Evolutionary conservation across 2,888 invertebrate genomes (phyloP), one percentile per base, ranked within the genome.

Genomic region (Rhopalosiphum nymphaeae): DNA sequence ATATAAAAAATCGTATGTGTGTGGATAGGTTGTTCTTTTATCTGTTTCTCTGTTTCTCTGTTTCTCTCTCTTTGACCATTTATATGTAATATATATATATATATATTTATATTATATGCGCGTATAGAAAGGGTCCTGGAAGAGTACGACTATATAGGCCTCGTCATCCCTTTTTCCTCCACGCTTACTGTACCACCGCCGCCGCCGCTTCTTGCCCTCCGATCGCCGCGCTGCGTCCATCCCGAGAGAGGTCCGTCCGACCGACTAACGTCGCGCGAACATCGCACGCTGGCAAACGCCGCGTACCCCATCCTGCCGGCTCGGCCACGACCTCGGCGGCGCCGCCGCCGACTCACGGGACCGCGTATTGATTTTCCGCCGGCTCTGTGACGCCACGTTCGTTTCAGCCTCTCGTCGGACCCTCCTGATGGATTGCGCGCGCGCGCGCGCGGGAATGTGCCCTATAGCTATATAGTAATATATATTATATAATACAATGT

Each of bases 371-470:
- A 78, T 78, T 78, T 78, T 78, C 78, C 78, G 36, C 36, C 78
- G 9, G 78, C 67, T 67, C 67, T 67, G 67, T 36, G 36, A 57
- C 57, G 57, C 57, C 57, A 78, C 78, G 78, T 21, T 36, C 78
- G 36, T 78, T 36, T 53, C 78, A 78, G 78, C 78, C 78, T 36
- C 78, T 78, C 78, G 78, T 78, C 21, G 78, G 78, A 78, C 78
- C 78, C 78, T 78, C 78, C 78, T 78, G 78, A 78, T 78, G 78
- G 78, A 78, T 78, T 78, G 67, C 36, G 67, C 67, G 67, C 67
- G 36, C 67, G n/a, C n/a, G 21, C 57, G 57, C 57, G 26, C 57
- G 57, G 9, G 57, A 57, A n/a, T n/a, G 13, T 13, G 2, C 78
- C 21, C 36, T 21, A 46, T 46, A 7, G 36, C 78, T 21, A 21